Base-by-base conservation (phyloP, 2,888 invertebrate genomes). In the Pilophorus perplexus region DNA sequence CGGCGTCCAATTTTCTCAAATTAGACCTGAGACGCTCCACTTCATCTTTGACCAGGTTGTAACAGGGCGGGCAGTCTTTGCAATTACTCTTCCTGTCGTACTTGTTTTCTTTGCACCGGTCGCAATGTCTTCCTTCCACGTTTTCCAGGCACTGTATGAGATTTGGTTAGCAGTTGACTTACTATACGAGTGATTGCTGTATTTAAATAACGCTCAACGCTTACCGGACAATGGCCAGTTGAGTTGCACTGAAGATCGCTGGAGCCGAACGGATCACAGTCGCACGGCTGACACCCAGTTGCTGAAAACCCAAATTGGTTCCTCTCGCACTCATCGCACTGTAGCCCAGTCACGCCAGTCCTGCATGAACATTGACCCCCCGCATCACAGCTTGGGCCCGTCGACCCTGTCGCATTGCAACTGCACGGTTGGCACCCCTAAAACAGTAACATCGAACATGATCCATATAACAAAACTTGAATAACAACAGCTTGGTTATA, bases 91-190 rank as follows among this genome's bases (percentile, higher is more conserved):
- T 89, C 23, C 94, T 85, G 76, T 96, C 89, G 75, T 87, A 88
- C 76, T 95, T 96, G 77, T 99, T 99, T 77, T 98, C 98, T 79
- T 93, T 92, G 77, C 98, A 99, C 42, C 93, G 86, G 78, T 99
- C 93, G 77, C 99, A 99, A 22, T 87, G 85, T 28, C 90, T 80
- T 1, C 98, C 98, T 77, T 95, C 97, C 0, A 99, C 94, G 75
- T 93, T 92, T 64, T 89, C 87, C 70, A 89, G 83, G 69, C 78
- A 78, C 77, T 78, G 66, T 2, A 72, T n/a, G n/a, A n/a, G n/a
- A n/a, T n/a, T n/a, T 71, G 59, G 22, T 67, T 42, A 42, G 5
- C n/a, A n/a, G n/a, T n/a, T n/a, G n/a, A n/a, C n/a, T n/a, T n/a
- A n/a, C n/a, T 25, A 42, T 42, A 3, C 16, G 33, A 59, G 28